Conservation (phyloP, 2,113 vertebrate genomes). For the Passer montanus region DNA sequence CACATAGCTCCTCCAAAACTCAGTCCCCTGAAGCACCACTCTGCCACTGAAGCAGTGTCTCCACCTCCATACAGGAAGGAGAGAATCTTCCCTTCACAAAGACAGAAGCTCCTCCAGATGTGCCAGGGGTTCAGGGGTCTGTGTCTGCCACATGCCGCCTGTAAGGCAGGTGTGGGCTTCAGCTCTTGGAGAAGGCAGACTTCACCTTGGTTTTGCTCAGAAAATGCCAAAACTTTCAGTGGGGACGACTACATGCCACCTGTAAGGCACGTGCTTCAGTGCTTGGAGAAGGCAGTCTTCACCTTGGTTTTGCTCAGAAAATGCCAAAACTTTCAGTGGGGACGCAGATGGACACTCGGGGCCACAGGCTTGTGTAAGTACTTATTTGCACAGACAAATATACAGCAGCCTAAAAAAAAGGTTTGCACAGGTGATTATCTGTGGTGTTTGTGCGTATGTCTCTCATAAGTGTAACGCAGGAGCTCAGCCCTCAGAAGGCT, state of each 20-base stretch:
- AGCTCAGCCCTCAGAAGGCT: slow-evolving; percentile 5
- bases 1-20: not conserved
- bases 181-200: rapidly evolving
- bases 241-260: not conserved
- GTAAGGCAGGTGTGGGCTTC: not conserved
- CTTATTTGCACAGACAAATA: not conserved
- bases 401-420: not conserved
- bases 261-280: not conserved
- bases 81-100: not conserved
- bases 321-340: not conserved
- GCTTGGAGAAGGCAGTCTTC: not conserved
- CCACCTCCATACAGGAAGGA: not conserved
- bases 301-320: not conserved
- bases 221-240: not conserved
- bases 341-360: not conserved
- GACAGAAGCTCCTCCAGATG: not conserved
- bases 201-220: not conserved
- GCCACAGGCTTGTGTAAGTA: not conserved
- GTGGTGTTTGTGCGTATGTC: not conserved
- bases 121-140: not conserved
- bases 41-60: not conserved
- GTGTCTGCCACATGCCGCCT: rapidly evolving
- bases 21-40: not conserved
- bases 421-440: not conserved
- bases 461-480: not conserved